phyloP scores from a whole-genome alignment of 2,797 vertebrate species.

The Sebastes hopkinsi region DNA sequence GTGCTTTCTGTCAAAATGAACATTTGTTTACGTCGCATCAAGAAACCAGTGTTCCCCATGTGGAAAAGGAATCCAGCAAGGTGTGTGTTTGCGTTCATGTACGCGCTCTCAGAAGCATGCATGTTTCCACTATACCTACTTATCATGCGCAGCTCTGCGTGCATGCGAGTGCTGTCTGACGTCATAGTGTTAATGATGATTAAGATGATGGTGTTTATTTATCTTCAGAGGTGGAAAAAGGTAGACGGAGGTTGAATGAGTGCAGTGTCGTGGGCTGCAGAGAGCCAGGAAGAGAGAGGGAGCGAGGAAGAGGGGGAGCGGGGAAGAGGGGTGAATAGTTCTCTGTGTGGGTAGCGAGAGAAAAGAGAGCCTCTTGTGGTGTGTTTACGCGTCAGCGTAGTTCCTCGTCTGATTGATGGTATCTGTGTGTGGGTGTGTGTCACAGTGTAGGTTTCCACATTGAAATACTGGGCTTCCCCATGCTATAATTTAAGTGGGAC shows the following conservation, averaged over 20 bases:
- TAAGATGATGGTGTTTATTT: constrained; percentile 77
- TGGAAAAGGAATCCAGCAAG: constrained; percentile 23
- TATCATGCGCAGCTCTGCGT: constrained; percentile 13
- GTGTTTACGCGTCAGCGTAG: constrained; percentile 72
- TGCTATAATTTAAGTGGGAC: constrained; percentile 22
- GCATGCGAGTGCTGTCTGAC: constrained; percentile 33
- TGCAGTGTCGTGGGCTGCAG: constrained; percentile 58
- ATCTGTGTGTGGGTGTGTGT: constrained; percentile 28
- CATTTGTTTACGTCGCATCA: constrained; percentile 26
- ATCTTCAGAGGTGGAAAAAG: constrained; percentile 71
- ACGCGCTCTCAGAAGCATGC: neutral
- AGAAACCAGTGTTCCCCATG: constrained; percentile 1
- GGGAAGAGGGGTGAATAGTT: constrained; percentile 60
- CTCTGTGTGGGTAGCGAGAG: constrained; percentile 58
- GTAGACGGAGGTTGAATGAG: constrained; percentile 66
- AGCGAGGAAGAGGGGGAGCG: constrained; percentile 44
- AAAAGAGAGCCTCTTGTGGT: constrained; percentile 73
- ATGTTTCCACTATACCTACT: constrained; percentile 17
- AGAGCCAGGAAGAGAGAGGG: constrained; percentile 57
- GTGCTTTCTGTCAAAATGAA: constrained; percentile 53
- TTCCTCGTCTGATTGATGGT: constrained; percentile 65
- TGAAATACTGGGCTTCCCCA: constrained; percentile 19
- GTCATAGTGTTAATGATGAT: constrained; percentile 73
- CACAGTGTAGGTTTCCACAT: neutral
- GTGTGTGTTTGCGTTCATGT: neutral